Conservation (phyloP, 2,888 invertebrate genomes). For the Bhutanitis thaidina region DNA sequence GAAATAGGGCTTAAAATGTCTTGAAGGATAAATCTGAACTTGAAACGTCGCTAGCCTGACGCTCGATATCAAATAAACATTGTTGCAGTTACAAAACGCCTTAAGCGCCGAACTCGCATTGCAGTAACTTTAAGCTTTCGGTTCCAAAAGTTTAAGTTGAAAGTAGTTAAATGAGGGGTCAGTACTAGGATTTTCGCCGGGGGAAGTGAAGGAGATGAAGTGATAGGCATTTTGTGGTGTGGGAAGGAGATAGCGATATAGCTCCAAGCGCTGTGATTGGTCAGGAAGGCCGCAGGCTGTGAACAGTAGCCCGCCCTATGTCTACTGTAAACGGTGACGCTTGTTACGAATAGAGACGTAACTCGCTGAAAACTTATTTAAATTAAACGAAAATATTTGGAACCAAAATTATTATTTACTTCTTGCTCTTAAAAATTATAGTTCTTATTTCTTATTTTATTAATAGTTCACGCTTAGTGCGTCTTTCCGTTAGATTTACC, state of each 20-base stretch:
- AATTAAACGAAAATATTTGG: no score
- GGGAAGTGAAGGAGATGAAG: conserved; percentile 64
- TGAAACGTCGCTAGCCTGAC: conserved; percentile 77
- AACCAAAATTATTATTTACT: no score
- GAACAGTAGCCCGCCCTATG: conserved; percentile 81
- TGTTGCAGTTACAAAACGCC: conserved; percentile 51
- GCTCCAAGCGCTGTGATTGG: conserved; percentile 80
- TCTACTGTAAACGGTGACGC: conserved; percentile 74
- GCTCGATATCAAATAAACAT: conserved; percentile 79
- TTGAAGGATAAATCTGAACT: conserved; percentile 73
- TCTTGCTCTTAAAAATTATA: no score
- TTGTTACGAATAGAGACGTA: conserved; percentile 50
- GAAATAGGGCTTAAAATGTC: conserved; percentile 66
- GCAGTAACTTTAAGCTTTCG: conserved; percentile 46
- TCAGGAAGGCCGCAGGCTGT: conserved; percentile 80
- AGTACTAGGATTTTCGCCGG: conserved; percentile 74
- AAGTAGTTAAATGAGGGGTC: conserved; percentile 40
- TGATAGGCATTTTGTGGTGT: conserved; percentile 44
- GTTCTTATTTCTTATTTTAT: no score
- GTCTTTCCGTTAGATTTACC: no score
- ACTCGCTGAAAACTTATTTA: conserved; percentile 28
- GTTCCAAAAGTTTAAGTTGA: conserved; percentile 32
- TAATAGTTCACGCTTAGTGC: no score
- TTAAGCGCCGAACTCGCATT: conserved; percentile 42
- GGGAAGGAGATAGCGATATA: conserved; percentile 60